phyloP scores from a whole-genome alignment of 2,888 invertebrate genomes.

The Panorpa germanica region DNA sequence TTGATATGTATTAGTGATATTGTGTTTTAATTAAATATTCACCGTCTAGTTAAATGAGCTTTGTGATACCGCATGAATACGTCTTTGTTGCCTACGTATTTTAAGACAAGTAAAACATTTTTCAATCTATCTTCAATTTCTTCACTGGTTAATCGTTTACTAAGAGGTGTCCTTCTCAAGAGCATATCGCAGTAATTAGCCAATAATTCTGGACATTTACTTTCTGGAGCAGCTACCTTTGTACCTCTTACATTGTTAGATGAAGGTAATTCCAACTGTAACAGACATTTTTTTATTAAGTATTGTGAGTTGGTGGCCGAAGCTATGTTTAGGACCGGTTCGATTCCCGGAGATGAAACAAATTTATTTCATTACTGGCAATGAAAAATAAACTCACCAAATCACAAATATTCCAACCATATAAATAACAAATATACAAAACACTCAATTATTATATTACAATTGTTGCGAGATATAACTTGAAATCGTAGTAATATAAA shows the following conservation, averaged over 20 bases:
- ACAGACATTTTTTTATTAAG: too few species aligned
- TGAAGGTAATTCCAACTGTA: constrained; percentile 35
- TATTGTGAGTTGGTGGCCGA: too few species aligned
- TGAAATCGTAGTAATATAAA: not conserved
- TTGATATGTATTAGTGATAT: not conserved
- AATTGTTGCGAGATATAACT: too few species aligned
- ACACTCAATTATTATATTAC: too few species aligned
- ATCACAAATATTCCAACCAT: too few species aligned
- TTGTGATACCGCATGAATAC: constrained; percentile 99
- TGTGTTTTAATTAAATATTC: constrained; percentile 9
- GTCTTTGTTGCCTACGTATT: constrained; percentile 98
- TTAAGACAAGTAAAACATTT: constrained; percentile 89
- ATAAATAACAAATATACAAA: constrained; percentile 20
- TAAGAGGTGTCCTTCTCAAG: constrained; percentile 84
- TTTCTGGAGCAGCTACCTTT: constrained; percentile 69
- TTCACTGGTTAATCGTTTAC: constrained; percentile 89
- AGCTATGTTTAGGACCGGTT: too few species aligned
- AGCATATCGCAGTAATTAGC: constrained; percentile 99
- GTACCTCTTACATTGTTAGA: constrained; percentile 40
- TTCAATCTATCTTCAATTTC: constrained; percentile 87
- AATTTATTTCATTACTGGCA: too few species aligned
- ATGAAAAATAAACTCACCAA: too few species aligned
- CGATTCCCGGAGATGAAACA: too few species aligned
- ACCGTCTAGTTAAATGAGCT: constrained; percentile 80
- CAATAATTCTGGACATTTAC: constrained; percentile 94